Conservation (phyloP, 2,113 vertebrate species). For the Phylloscopus trochiloides region DNA sequence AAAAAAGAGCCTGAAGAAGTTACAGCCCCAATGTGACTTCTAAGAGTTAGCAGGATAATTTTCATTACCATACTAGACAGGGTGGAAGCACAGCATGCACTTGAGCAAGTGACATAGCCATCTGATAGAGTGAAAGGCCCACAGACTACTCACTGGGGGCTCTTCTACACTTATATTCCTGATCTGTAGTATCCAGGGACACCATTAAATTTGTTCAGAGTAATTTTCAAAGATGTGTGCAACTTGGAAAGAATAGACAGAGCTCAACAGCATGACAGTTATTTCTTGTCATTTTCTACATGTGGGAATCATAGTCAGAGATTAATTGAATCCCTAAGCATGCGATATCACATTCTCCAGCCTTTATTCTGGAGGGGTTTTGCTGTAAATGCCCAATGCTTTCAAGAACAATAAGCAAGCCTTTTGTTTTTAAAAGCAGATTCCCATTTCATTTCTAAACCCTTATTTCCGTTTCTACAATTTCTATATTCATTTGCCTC, state of each 20-base stretch:
- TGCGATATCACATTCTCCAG: background rate
- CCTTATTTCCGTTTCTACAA: background rate
- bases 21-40: background rate
- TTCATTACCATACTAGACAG: background rate
- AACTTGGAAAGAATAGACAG: background rate
- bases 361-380: background rate
- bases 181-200: background rate
- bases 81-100: background rate
- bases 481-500: background rate
- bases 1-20: background rate
- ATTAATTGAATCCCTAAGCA: background rate
- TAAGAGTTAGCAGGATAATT: background rate
- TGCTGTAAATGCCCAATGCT: background rate
- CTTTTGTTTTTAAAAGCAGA: background rate
- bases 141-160: background rate
- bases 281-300: background rate
- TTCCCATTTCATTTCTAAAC: background rate
- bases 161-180: background rate
- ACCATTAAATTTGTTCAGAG: background rate
- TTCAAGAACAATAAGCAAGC: background rate
- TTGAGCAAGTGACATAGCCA: background rate
- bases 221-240: background rate
- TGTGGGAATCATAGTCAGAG: background rate
- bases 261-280: background rate
- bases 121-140: background rate